Base-by-base conservation (phyloP, 37 sponge, comb jelly and placozoan species). In the Ianthella basta region DNA sequence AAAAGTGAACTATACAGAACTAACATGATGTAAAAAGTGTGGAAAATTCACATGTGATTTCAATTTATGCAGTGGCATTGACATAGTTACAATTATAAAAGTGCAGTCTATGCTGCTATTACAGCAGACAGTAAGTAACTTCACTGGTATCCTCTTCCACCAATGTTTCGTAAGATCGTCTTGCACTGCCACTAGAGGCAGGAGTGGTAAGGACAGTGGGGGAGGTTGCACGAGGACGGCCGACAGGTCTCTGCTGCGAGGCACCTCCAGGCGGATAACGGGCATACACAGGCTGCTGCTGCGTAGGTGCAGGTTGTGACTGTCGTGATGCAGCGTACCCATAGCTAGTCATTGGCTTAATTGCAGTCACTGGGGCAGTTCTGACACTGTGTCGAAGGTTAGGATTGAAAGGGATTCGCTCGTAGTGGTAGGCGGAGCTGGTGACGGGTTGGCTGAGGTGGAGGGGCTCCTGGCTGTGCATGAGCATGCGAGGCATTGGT, bases 181-280 rank as follows among this genome's bases (percentile, higher is more conserved):
- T 1, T 21, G 12, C 21, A 23, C 54, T 53, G 44, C 12, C 12
- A 41, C 78, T 50, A 19, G 50, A 40, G 1, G 44, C 54, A n/a
- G 78, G 78, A 21, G 78, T 75, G 25, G 54, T 75, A 15, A 75
- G 53, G 4, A 75, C 54, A 24, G 40, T 75, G 44, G 78, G 78
- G 21, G 78, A 40, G 37, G 37, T 50, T 21, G 78, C 44, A 40
- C 78, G 44, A 1, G 78, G 54, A 44, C 53, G 21, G 21, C 4
- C 53, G 16, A 23, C 53, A 1, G 37, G 37, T 41, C 54, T 18
- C 25, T 41, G 78, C 1, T 53, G 44, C 8, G n/a, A 33, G 78
- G 78, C 12, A 41, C 6, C 6, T 6, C 78, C 78, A 44, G 6
- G 50, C 78, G 37, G 54, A 53, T 40, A 75, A 3, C 54, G 44